A percentile compares a stretch with the other conserved stretches of the same genome.
Evolutionary conservation across 2,113 vertebrate genomes (phyloP).

Genomic region (Rhea americana): DNA sequence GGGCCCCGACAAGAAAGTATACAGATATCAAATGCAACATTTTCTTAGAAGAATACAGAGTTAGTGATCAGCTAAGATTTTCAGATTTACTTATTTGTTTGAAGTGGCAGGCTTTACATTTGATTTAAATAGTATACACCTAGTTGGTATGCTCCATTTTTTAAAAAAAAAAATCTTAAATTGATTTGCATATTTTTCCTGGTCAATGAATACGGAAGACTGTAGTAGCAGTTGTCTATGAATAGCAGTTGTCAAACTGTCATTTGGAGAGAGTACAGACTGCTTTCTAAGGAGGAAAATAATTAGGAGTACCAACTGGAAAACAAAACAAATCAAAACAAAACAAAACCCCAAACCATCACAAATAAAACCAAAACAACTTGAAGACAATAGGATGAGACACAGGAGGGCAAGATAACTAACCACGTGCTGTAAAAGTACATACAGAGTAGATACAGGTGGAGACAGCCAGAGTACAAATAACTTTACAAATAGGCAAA

Average conservation of each 20-base stretch:
- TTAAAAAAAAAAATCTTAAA: not conserved
- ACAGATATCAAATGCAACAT: not conserved
- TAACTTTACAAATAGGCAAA: not conserved
- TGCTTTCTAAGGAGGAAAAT: not conserved
- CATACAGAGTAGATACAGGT: fast-evolving
- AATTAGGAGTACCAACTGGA: not conserved
- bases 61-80: not conserved
- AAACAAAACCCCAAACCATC: fast-evolving
- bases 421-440: not conserved
- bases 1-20: not conserved
- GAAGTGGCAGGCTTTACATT: not conserved
- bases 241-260: not conserved
- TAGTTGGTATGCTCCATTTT: not conserved
- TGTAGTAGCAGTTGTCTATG: not conserved
- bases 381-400: not conserved
- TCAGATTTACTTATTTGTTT: not conserved
- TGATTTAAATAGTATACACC: not conserved
- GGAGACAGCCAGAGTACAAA: not conserved
- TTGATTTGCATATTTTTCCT: not conserved
- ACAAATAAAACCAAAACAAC: fast-evolving
- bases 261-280: not conserved
- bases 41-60: not conserved
- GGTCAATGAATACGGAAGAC: not conserved
- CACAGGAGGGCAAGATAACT: fast-evolving
- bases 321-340: not conserved